Evolutionary conservation across 2,797 vertebrate genomes (phyloP), one percentile per base, ranked within the genome.

Genomic region (Tokudaia muenninki): DNA sequence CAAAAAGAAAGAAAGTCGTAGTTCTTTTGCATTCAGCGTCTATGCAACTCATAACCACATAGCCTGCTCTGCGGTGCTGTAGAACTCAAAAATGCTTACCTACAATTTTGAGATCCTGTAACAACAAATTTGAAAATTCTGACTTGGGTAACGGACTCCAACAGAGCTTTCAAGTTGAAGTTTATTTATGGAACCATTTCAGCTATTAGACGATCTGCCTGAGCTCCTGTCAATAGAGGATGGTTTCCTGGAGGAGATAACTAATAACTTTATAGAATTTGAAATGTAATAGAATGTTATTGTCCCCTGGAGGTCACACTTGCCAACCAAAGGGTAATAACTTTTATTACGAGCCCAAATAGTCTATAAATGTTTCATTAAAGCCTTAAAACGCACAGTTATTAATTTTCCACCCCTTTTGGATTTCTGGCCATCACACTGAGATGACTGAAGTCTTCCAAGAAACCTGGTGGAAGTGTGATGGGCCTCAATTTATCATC

Each of bases 351-450:
- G 96, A 97, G 91, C 9, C 26, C 83, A 98, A 98, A 96, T 67
- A 92, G 93, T 89, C 94, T 95, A 96, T 98, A 98, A 98, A 98
- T 98, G 97, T 98, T 98, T 98, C 97, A 97, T 97, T 95, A 98
- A 97, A 95, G 95, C 47, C 95, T 97, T 96, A 97, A 98, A 93
- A 94, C 89, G 93, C 88, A 52, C 96, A 93, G 97, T 97, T 98
- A 97, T 95, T 95, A 96, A 91, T 94, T 96, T 87, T 92, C 87
- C 55, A 47, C 63, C 67, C 13, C 84, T 78, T 88, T 88, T 86
- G 13, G 63, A 88, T 91, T 98, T 72, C 90, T 96, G 95, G 94
- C 96, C 77, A 59, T 34, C 94, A 83, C 0, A 0, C 87, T 97
- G 93, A 96, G 91, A 90, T 26, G 52, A 96, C 80, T 0, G 6